Percentiles rank a stretch among this genome's conserved stretches.
These are phyloP conservation scores for Gryllus bimaculatus DNA, from an alignment of 1,140 invertebrate genomes.

Conservation along the genomic window DNA sequence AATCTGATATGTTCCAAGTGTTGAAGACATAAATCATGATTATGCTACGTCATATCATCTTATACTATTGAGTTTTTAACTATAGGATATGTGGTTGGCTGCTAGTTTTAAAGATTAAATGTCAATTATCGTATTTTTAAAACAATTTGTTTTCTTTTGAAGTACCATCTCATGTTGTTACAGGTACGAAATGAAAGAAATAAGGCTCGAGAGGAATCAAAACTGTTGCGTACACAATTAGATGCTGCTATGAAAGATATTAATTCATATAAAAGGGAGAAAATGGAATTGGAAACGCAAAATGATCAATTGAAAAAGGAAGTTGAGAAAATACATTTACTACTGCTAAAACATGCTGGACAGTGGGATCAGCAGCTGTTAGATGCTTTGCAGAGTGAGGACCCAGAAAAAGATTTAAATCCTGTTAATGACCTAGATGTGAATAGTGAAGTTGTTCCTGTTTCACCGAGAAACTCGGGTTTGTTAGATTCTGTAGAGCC, in stretches of 20 bases:
- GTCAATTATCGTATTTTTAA: no score
- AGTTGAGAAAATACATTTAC: conserved; percentile 60
- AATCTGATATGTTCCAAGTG: no score
- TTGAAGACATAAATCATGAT: no score
- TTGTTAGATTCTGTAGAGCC: background rate
- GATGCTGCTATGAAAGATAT: conserved; percentile 71
- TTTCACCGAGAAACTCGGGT: background rate
- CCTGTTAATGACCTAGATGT: background rate
- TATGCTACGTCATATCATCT: no score
- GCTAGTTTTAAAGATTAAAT: no score
- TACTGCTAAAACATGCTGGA: conserved; percentile 56
- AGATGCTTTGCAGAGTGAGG: conserved; percentile 35
- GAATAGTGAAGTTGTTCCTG: conserved; percentile 7
- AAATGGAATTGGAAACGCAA: conserved; percentile 66
- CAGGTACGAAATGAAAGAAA: conserved; percentile 72
- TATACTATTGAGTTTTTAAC: no score
- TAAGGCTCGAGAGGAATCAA: conserved; percentile 76
- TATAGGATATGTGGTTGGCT: no score
- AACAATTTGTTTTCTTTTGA: background rate
- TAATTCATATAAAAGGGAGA: conserved; percentile 63
- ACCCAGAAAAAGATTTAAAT: conserved; percentile 32
- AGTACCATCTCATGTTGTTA: conserved; percentile 18
- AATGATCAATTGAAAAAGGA: conserved; percentile 74
- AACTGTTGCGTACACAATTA: conserved; percentile 67
- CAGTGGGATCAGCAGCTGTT: conserved; percentile 45